Evolutionary conservation across 2,797 vertebrate species (phyloP), one percentile per base, ranked within the genome.

Genomic region (Paratrypauchen microcephalus): DNA sequence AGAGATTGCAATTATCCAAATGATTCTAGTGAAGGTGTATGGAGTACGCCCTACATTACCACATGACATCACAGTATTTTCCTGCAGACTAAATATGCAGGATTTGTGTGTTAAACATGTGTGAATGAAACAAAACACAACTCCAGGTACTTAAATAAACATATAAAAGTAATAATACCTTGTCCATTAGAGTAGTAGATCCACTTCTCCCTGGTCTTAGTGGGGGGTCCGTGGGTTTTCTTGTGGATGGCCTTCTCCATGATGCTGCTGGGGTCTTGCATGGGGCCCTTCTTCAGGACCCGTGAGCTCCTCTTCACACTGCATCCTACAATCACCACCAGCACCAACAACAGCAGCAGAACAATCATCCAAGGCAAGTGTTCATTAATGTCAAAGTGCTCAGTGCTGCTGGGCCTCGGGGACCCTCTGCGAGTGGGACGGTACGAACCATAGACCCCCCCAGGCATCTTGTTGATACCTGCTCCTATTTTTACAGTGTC

Each of bases 351-450:
- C 28, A 99, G 91, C 82, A 99, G 94, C 58, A 99, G 94, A 50
- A 99, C 97, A 0, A 97, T 97, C 97, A 99, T 99, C 97, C 97
- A 99, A 0, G 97, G 97, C 65, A 99, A 89, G 80, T 99, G 97
- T 83, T 99, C 97, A 0, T 99, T 99, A 88, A 99, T 98, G 90
- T 99, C 97, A 2, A 99, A 99, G 87, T 95, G 94, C 86, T 94
- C 93, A 65, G 96, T 95, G 70, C 87, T 68, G 2, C 85, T 95
- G 1, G 95, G 96, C 0, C 94, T 89, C 0, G 94, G 94, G 2
- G 92, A 91, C 12, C 96, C 95, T 81, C 95, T 91, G 58, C 95
- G 94, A 61, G 93, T 93, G 0, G 95, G 92, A 81, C 91, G 94
- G 81, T 94, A 93, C 75, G 71, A 83, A 41, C 56, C 74, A 30